Evolutionary conservation across 1,140 invertebrate genomes (phyloP).

Genomic region (Papilio glaucus): DNA sequence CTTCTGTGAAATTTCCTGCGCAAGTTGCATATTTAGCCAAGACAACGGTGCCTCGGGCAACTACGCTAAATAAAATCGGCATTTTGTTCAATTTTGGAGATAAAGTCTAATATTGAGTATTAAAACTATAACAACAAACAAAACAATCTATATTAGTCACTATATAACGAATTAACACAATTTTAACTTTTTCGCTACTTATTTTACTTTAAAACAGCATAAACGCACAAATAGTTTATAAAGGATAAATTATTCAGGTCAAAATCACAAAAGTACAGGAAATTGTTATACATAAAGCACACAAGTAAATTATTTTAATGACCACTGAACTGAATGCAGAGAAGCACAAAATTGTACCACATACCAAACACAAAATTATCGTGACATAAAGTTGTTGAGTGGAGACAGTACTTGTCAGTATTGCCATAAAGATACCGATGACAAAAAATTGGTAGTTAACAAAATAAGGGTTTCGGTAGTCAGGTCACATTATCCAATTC

Average conservation of each 20-base stretch:
- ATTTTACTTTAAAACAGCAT: not conserved
- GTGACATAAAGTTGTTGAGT: not conserved
- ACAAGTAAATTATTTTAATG: not conserved
- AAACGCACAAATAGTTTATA: not conserved
- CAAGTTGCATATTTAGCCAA: constrained; percentile 95
- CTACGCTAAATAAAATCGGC: constrained; percentile 95
- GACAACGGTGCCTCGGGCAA: constrained; percentile 93
- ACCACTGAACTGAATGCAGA: not conserved
- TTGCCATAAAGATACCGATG: too few species aligned
- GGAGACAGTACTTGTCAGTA: too few species aligned
- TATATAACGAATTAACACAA: not conserved
- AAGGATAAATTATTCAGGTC: not conserved
- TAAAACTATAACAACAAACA: constrained; percentile 49
- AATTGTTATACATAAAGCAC: not conserved
- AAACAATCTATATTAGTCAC: constrained; percentile 33
- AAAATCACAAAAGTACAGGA: not conserved
- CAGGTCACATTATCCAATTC: too few species aligned
- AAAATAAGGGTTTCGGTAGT: too few species aligned
- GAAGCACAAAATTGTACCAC: too few species aligned
- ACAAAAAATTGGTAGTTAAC: too few species aligned
- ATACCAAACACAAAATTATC: constrained; percentile 12
- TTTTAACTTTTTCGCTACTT: not conserved
- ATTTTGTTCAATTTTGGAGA: constrained; percentile 80
- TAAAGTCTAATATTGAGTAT: constrained; percentile 39
- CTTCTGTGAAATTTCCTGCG: constrained; percentile 96